phyloP scores from a whole-genome alignment of 2,113 vertebrate species.

The Microcebus lehilahytsara region DNA sequence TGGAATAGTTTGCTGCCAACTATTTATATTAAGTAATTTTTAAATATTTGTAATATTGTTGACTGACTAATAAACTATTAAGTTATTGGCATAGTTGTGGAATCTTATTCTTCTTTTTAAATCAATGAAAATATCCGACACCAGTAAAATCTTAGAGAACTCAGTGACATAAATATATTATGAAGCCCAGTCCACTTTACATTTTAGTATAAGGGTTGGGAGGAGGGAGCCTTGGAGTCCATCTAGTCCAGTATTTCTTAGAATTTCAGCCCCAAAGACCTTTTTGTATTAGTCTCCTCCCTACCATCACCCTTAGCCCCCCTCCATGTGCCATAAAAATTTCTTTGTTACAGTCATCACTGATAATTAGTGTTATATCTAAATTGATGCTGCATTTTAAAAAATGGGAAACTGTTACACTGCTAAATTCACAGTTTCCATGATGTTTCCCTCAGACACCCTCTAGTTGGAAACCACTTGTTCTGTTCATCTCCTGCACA shows the following conservation, averaged over 20 bases:
- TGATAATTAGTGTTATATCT: background rate
- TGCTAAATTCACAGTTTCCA: background rate
- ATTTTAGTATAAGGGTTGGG: too few relatives aligned
- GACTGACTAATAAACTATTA: slow-evolving; percentile 94
- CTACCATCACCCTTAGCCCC: background rate
- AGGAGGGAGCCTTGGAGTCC: background rate
- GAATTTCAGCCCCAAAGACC: background rate
- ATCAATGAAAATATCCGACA: background rate
- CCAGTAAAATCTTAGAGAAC: background rate
- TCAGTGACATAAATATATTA: background rate
- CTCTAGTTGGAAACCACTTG: background rate
- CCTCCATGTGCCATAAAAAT: background rate
- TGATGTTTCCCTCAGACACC: background rate
- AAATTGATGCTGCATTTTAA: background rate
- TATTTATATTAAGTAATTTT: slow-evolving; percentile 95
- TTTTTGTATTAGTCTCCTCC: background rate
- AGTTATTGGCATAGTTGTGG: slow-evolving; percentile 90
- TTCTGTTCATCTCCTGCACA: background rate
- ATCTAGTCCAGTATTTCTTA: background rate
- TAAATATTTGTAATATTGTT: slow-evolving; percentile 95
- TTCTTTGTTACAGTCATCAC: background rate
- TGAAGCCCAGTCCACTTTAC: background rate
- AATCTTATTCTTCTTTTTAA: slow-evolving; percentile 76
- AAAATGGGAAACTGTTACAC: background rate
- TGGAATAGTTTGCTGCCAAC: slow-evolving; percentile 94